Evolutionary conservation across 2,888 invertebrate genomes (phyloP), one percentile per base, ranked within the genome.

Genomic region (Hartigia nigra): DNA sequence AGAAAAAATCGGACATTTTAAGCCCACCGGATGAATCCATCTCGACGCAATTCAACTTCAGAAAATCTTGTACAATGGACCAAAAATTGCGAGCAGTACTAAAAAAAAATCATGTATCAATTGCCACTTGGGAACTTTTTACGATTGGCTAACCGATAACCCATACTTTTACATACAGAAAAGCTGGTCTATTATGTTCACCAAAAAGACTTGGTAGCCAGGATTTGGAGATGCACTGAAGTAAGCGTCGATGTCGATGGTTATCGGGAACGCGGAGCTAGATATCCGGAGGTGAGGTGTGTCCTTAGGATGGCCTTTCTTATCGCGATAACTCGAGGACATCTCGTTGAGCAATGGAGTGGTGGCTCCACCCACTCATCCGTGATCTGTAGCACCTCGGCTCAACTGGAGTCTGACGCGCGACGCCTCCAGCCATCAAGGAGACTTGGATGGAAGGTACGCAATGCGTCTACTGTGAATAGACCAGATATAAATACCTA

Each of bases 251-350:
- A 84, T 82, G 85, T 82, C 79, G 86, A 86, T 86, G 75, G 76
- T 85, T 84, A 84, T 86, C 86, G 80, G 74, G 55, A 69, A 78
- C 74, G 70, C 83, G 84, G 82, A 86, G 86, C 82, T 86, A 77
- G 79, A 79, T 79, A 75, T 79, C 79, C 79, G 77, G 76, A 79
- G 79, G 75, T 77, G 75, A 85, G 88, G 88, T 87, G 87, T 90
- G 90, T 91, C 90, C 90, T 89, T 87, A 89, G 88, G 90, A 90
- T 90, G 90, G 88, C 89, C 89, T 90, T 89, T 89, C 90, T 90
- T 89, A 90, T 90, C 90, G 87, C 84, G 87, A 88, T 89, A 89
- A 88, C 87, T 87, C 89, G 91, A 90, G 91, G 90, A 91, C 91
- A 90, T 91, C 89, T 86, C 82, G 88, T 88, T 88, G 86, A 88